These are phyloP conservation scores for Orbicella faveolata DNA, from an alignment of 64 coral and sea anemone species.

Conservation along the genomic window DNA sequence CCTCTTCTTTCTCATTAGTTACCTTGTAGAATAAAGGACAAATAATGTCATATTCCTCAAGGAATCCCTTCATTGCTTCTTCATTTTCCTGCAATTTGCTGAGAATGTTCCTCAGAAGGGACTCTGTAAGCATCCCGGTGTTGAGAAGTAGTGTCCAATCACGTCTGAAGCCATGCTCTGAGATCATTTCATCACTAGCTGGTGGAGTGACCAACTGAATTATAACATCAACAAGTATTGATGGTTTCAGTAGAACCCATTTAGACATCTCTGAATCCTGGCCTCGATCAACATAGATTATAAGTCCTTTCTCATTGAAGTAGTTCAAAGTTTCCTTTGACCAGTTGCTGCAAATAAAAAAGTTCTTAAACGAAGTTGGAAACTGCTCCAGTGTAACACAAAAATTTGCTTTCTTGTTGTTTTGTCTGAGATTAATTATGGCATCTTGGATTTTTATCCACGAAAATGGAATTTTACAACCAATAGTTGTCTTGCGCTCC, in stretches of 20 bases:
- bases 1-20: not conserved
- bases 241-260: constrained; percentile 66
- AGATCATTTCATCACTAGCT: not conserved
- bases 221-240: constrained; percentile 19
- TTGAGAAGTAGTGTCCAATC: not conserved
- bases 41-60: constrained; percentile 52
- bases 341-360: constrained; percentile 21
- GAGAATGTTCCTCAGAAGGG: constrained; percentile 10
- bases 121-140: constrained; percentile 24
- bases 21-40: constrained; percentile 11
- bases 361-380: constrained; percentile 8
- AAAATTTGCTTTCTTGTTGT: not conserved
- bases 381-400: not conserved
- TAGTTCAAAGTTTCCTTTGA: constrained; percentile 58
- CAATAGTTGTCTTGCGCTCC: not conserved
- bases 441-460: constrained; percentile 58
- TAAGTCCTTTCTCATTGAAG: constrained; percentile 70
- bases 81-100: constrained; percentile 1
- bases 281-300: constrained; percentile 22
- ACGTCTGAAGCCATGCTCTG: constrained; percentile 22
- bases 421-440: not conserved
- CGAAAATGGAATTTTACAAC: constrained; percentile 29
- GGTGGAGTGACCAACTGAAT: constrained; percentile 46
- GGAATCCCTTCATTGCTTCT: constrained; percentile 38
- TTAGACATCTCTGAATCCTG: constrained; percentile 38